Evolutionary conservation across 2,113 vertebrate species (phyloP).

Genomic region (human): GRCh38 chr12:67274001-67274500

Average conservation of each 20-base stretch:
- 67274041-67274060: background rate
- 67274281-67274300: background rate
- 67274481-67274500: background rate
- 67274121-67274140: constrained; percentile 17
- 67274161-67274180: constrained; percentile 34
- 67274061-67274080: background rate
- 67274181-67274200: constrained; percentile 14
- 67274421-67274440: background rate
- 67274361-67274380: background rate
- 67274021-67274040: background rate
- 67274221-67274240: background rate
- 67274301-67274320: background rate
- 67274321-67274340: constrained; percentile 1
- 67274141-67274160: constrained; percentile 5
- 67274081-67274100: background rate
- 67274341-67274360: background rate
- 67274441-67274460: background rate
- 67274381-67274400: background rate
- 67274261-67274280: background rate
- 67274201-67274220: background rate
- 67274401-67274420: background rate
- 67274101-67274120: background rate
- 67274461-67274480: background rate
- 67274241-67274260: background rate
- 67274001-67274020: background rate